Conservation (phyloP, 2,888 invertebrate genomes). For the Panopea generosa region DNA sequence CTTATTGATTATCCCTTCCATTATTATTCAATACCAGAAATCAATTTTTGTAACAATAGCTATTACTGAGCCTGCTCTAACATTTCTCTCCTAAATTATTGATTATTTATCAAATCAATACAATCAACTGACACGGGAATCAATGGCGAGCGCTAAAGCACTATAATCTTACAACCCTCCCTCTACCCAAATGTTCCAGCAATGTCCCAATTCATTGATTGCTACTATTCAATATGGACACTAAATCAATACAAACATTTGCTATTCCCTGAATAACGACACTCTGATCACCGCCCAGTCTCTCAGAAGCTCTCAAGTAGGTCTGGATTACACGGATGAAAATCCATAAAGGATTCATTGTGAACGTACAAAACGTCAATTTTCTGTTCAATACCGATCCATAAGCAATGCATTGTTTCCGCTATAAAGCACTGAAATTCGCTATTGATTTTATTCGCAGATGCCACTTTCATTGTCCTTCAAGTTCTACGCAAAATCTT, state of each 20-base stretch:
- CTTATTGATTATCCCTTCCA: too few species aligned
- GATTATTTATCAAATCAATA: constrained; percentile 2
- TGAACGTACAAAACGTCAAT: constrained; percentile 53
- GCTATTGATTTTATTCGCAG: constrained; percentile 47
- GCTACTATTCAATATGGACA: constrained; percentile 16
- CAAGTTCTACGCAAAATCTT: constrained; percentile 33
- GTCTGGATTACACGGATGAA: constrained; percentile 42
- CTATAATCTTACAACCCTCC: neutral
- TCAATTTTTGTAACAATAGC: neutral
- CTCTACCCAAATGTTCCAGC: neutral
- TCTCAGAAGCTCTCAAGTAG: constrained; percentile 36
- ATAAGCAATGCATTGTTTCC: constrained; percentile 56
- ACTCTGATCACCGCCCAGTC: too few species aligned
- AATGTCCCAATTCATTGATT: neutral
- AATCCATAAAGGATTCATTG: constrained; percentile 47
- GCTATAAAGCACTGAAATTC: constrained; percentile 25
- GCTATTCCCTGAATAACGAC: constrained; percentile 19
- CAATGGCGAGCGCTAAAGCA: too few species aligned
- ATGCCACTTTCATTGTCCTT: constrained; percentile 30
- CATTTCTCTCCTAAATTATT: constrained; percentile 2
- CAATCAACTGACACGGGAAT: neutral
- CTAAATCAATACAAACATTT: constrained; percentile 45
- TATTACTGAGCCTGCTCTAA: neutral
- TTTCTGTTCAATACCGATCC: constrained; percentile 52
- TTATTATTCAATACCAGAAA: constrained; percentile 9